Base-by-base conservation (phyloP, 2,113 vertebrate species). In the Hystrix brachyura region DNA sequence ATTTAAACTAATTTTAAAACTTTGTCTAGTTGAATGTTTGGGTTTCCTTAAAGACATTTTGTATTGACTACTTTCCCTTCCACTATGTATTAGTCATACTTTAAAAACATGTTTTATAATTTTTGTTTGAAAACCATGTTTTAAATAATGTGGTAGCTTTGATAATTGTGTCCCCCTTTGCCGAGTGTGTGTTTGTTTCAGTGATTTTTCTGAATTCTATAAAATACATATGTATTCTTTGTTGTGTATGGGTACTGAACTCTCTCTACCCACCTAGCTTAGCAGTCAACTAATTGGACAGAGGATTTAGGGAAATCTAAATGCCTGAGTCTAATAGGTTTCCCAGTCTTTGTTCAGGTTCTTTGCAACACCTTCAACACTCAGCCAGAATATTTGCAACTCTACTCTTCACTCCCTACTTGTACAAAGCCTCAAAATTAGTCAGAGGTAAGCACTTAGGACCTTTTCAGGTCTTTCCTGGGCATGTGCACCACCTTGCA, bases 61-160 rank as follows among this genome's bases (percentile, higher is more conserved):
- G 23, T 80, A 0, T 71, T 85, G 34, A 65, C 46, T 80, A 59
- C 60, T 78, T 23, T 51, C 10, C 32, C n/a, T 53, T 64, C n/a
- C 10, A 15, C 7, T 81, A 3, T 57, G 1, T 71, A 38, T 60
- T 59, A 85, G 34, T 23, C 21, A 64, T 64, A 38, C 43, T 57
- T 95, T 67, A 7, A 67, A 29, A 38, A 43, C 4, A 65, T 32
- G 11, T 81, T 3, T 65, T 93, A 5, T 51, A 48, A 60, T 57
- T 62, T 91, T 90, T 87, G 60, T 46, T 91, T 91, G 60, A 95
- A 71, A 72, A 32, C 32, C 43, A 53, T 46, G 53, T 94, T 94
- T 83, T 83, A 91, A 84, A 78, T 57, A 94, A 69, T 82, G 19
- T 51, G 46, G 13, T 69, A 88, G 12, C 15, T 71, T 51, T 94